Evolutionary conservation across 2,113 vertebrate species (phyloP), one percentile per base, ranked within the genome.

Genomic region (Mustelus asterias): DNA sequence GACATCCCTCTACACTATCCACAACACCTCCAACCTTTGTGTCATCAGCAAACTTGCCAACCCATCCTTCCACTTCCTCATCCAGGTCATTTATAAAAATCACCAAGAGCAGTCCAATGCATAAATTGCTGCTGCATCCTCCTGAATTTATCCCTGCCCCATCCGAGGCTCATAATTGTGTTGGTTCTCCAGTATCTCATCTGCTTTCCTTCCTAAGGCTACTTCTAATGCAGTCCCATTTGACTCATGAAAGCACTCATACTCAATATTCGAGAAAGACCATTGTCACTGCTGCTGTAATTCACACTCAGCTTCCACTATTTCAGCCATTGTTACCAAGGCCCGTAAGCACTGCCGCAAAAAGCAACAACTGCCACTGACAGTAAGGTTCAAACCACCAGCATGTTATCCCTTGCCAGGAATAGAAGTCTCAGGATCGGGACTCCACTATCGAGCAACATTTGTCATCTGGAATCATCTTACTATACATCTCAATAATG

Each of bases 351-450:
- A 48, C 41, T 72, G 37, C 67, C 26, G 54, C 22, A 76, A 14
- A 72, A 20, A 72, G 89, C 58, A 65, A 72, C 65, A 95, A 95
- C 44, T 76, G 44, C 69, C 94, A 95, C 41, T 95, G 94, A 95
- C 41, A 95, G 69, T 72, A 44, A 95, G 37, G 69, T 95, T 95
- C 69, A 95, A 95, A 72, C 41, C 44, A 95, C 94, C 41, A 95
- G 94, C 44, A 48, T 54, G 44, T 72, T 95, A 54, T 95, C 67
- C 69, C 44, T 94, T 44, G 26, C 41, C 48, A 14, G 10, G 44
- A 60, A 95, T 76, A 44, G 54, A 60, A 11, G 29, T n/a, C 54
- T 90, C 26, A 60, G 41, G 65, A 94, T 69, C 48, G 4, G 44
- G 10, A 94, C 22, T 94, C 90, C 10, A 94, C 93, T 48, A 16